Base-by-base conservation (phyloP, 37 sponge, comb jelly and placozoan species). In the Axinella damicornis region DNA sequence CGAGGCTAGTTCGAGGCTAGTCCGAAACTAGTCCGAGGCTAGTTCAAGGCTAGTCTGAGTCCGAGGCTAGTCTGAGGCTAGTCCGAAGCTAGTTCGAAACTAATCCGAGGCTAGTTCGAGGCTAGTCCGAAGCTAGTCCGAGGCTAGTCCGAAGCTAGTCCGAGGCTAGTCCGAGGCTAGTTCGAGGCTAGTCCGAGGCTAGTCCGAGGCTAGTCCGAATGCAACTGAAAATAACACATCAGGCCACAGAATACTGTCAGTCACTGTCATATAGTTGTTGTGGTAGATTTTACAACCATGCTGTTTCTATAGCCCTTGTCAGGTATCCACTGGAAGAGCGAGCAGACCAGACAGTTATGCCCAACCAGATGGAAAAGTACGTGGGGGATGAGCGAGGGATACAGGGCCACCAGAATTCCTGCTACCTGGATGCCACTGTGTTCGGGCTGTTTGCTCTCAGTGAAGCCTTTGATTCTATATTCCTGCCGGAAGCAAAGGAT, bases 341-440 rank as follows among this genome's bases (percentile, higher is more conserved):
- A 12, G 56, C 5, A 4, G 80, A 79, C 46, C 57, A 69, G 27
- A 28, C 16, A n/a, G 40, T 46, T 5, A 17, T 12, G 38, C 22
- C 25, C 16, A 54, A 71, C 16, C 61, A 41, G 22, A 40, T 79
- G 14, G 22, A 32, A 30, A 25, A 40, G 60, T 90, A 90, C 62
- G 38, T 81, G 80, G 91, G 86, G 31, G 64, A 90, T 1, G 27
- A 36, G 28, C 77, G 70, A 59, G 99, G 99, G 20, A 98, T 98
- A 37, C 99, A 98, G 53, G 99, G 99, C 6, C 90, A 96, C 67
- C 89, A 92, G 77, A 98, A 98, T 84, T 98, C 99, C 55, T 98
- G 99, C 85, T 98, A 98, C 66, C 85, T 98, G 64, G 99, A 98
- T 82, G 78, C 99, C 30, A 96, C 99, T 39, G 60, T 98, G 52